phyloP scores from a whole-genome alignment of 2,888 invertebrate species.

The Andrena flavipes region DNA sequence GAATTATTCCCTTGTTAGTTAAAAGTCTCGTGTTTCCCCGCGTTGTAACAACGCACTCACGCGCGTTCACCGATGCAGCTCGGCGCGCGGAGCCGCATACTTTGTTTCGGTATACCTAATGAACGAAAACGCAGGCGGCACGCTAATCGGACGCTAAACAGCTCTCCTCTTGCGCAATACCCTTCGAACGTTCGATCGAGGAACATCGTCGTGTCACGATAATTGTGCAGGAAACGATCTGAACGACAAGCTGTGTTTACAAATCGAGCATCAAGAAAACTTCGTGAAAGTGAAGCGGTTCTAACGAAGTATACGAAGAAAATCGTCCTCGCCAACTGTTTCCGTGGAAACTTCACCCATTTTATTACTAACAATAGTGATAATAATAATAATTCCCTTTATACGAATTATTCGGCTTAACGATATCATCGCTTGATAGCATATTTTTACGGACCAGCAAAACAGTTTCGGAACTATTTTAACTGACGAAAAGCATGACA shows the following conservation, averaged over 20 bases:
- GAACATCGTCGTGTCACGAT: neutral
- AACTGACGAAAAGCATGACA: conserved; percentile 19
- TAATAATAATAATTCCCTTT: too few relatives aligned
- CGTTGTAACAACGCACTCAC: neutral
- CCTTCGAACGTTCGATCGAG: neutral
- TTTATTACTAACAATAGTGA: too few relatives aligned
- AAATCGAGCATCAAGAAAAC: neutral
- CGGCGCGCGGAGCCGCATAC: neutral
- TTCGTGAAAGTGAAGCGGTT: neutral
- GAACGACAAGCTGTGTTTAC: neutral
- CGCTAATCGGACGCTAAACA: conserved; percentile 52
- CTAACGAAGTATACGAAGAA: neutral
- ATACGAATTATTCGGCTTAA: too few relatives aligned
- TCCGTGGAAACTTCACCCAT: too few relatives aligned
- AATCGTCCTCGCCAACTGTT: too few relatives aligned
- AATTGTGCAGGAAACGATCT: neutral
- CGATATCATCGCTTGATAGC: neutral
- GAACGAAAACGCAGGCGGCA: conserved; percentile 9
- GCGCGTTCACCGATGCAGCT: neutral
- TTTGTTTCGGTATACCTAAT: neutral
- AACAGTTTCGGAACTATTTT: neutral
- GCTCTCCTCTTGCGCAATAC: conserved; percentile 25
- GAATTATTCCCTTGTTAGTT: too few relatives aligned
- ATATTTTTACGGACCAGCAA: neutral
- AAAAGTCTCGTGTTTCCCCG: too few relatives aligned